Evolutionary conservation across 1,140 invertebrate species (phyloP).

Genomic region (Aphelenchoides besseyi): DNA sequence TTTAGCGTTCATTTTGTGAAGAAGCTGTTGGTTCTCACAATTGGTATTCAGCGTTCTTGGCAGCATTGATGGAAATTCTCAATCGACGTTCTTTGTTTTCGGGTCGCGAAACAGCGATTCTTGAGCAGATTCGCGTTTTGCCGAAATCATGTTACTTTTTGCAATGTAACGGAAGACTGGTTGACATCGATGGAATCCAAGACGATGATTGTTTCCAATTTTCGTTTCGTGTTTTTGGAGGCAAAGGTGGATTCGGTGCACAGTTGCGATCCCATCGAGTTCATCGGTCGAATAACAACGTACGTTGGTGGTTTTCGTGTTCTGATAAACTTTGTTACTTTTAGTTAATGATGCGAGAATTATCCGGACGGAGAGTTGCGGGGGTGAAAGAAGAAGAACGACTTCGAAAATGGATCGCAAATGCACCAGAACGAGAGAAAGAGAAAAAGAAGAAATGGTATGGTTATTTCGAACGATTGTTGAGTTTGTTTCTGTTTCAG

Average conservation of each 20-base stretch:
- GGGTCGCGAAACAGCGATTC: not conserved
- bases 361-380: conserved; percentile 43
- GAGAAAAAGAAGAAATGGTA: conserved; percentile 46
- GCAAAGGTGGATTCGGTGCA: conserved; percentile 46
- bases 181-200: conserved; percentile 6
- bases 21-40: too few relatives aligned
- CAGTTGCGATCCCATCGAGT: conserved; percentile 46
- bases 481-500: conserved; percentile 29
- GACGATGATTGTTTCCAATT: conserved; percentile 5
- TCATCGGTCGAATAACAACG: conserved; percentile 27
- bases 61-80: conserved; percentile 6
- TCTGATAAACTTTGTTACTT: conserved; percentile 4
- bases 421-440: conserved; percentile 40
- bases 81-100: conserved; percentile 1
- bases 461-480: conserved; percentile 24
- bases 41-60: too few relatives aligned
- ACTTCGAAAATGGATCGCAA: conserved; percentile 44
- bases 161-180: conserved; percentile 12
- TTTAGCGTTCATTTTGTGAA: too few relatives aligned
- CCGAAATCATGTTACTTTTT: not conserved
- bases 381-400: conserved; percentile 55
- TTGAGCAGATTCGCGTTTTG: conserved; percentile 3
- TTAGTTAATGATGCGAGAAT: conserved; percentile 49
- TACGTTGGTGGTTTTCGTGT: not conserved
- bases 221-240: conserved; percentile 26